Conservation (phyloP, 2,113 vertebrate species). For the Geococcyx californianus region DNA sequence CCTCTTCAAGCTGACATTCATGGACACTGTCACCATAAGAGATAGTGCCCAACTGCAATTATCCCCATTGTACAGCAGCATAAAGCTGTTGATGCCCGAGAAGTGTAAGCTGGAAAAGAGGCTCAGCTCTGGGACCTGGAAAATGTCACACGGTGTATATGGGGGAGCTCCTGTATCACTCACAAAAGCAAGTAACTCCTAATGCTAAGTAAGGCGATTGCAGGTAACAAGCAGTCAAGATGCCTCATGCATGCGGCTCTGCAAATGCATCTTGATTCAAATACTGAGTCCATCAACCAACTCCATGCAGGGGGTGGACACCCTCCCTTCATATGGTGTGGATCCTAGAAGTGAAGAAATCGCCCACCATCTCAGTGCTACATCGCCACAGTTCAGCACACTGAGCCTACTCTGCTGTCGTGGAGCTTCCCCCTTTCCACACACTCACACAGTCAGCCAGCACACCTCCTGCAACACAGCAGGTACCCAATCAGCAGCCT, state of each 20-base stretch:
- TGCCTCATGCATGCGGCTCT: neutral
- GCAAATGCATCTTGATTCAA: neutral
- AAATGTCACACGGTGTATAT: neutral
- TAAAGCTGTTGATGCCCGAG: neutral
- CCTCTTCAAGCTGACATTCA: neutral
- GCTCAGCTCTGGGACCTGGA: neutral
- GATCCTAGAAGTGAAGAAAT: neutral
- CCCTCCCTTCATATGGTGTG: neutral
- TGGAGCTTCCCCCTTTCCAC: too few species aligned
- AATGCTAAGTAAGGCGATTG: neutral
- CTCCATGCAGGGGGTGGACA: neutral
- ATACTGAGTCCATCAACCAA: neutral
- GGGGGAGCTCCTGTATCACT: neutral
- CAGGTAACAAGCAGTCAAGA: neutral
- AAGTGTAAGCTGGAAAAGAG: neutral
- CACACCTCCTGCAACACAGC: fast-evolving
- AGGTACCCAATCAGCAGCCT: fast-evolving
- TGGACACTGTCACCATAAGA: neutral
- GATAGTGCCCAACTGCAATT: neutral
- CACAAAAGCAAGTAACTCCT: neutral
- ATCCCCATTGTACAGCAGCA: neutral
- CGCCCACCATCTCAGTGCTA: neutral
- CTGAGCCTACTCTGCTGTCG: neutral
- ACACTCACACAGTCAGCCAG: fast-evolving
- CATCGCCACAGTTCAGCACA: neutral